Conservation (phyloP, 1,140 invertebrate genomes). For the Heterodera schachtii region DNA sequence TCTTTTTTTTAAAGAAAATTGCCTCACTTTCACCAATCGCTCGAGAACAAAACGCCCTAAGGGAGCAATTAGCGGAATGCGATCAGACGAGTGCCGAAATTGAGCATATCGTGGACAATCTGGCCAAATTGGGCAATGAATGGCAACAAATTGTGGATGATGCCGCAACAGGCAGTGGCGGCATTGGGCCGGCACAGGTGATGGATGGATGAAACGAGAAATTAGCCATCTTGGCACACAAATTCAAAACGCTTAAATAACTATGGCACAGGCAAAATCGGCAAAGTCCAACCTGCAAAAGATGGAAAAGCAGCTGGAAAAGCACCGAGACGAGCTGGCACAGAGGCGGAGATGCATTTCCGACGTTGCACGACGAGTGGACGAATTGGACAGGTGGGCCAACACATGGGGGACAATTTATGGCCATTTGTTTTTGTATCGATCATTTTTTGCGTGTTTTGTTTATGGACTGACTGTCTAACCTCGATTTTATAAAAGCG, state of each 20-base stretch:
- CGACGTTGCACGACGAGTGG: slow-evolving; percentile 56
- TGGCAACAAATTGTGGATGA: slow-evolving; percentile 60
- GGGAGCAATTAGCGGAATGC: slow-evolving; percentile 76
- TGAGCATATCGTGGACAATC: slow-evolving; percentile 1
- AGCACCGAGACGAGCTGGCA: slow-evolving; percentile 78
- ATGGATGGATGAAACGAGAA: background rate
- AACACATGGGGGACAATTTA: no score
- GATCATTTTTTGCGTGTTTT: no score
- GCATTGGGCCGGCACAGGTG: background rate
- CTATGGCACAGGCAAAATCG: slow-evolving; percentile 71
- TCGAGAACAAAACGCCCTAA: slow-evolving; percentile 70
- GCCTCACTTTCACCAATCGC: slow-evolving; percentile 14
- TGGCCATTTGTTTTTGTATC: no score
- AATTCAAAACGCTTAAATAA: no score
- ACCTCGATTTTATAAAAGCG: no score
- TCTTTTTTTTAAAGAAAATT: slow-evolving; percentile 71
- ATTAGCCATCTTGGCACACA: background rate
- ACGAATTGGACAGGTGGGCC: slow-evolving; percentile 19
- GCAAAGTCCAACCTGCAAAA: slow-evolving; percentile 69
- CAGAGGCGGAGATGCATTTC: slow-evolving; percentile 69
- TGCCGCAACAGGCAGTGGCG: no score
- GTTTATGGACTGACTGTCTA: no score
- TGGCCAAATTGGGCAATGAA: slow-evolving; percentile 21
- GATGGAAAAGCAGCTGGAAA: slow-evolving; percentile 75
- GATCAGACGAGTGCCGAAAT: slow-evolving; percentile 75